phyloP scores from a whole-genome alignment of 2,797 vertebrate genomes.

The Anomalospiza imberbis region DNA sequence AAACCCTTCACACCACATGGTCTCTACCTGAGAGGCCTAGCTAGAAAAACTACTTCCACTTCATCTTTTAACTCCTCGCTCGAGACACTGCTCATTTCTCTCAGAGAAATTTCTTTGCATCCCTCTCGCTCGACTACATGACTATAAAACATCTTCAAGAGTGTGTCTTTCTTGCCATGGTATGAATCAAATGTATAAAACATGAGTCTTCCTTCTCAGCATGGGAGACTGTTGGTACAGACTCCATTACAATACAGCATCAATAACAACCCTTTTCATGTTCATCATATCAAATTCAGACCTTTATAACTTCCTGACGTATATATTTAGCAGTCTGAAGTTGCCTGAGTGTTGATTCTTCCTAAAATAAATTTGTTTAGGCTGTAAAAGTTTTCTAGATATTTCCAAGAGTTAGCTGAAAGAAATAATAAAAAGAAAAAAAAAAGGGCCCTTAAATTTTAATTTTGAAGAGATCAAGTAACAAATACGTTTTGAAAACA shows the following conservation, averaged over 20 bases:
- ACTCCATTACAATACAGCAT: neutral
- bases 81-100: neutral
- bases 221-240: conserved; percentile 8
- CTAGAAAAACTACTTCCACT: neutral
- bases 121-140: neutral
- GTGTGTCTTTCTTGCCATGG: neutral
- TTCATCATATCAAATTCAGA: conserved; percentile 4
- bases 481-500: neutral
- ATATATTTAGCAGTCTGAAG: neutral
- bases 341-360: neutral
- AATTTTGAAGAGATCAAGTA: neutral
- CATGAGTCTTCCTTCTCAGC: conserved; percentile 23
- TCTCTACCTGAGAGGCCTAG: neutral
- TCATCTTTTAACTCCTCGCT: neutral
- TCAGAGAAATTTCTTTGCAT: neutral
- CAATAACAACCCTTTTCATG: neutral
- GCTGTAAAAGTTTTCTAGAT: neutral
- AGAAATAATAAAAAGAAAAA: neutral
- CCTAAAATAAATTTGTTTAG: neutral
- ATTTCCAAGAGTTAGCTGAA: neutral
- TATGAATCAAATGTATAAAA: conserved; percentile 25
- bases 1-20: fast-evolving
- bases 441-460: neutral
- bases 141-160: neutral
- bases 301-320: neutral